Evolutionary conservation across 1,140 invertebrate genomes (phyloP).

Genomic region (Anastrepha obliqua): DNA sequence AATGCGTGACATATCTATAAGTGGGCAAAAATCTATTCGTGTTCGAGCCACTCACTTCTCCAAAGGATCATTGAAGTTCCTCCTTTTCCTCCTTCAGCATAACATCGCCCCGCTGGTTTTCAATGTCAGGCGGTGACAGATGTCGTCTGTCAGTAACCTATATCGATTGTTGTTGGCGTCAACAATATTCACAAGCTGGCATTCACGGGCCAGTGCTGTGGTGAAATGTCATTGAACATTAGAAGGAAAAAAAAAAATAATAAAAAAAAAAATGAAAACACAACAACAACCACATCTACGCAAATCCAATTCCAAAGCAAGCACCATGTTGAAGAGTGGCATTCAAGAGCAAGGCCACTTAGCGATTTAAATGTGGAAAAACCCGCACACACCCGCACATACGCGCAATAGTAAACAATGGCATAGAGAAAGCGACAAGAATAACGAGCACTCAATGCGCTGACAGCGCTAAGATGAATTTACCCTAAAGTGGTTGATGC

Average conservation of each 20-base stretch:
- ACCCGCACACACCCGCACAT: neutral
- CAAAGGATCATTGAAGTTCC: neutral
- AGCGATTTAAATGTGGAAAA: slow-evolving; percentile 14
- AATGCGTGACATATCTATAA: no score
- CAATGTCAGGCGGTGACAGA: neutral
- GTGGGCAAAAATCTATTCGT: no score
- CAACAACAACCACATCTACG: neutral
- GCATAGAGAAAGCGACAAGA: neutral
- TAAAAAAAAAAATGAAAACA: neutral
- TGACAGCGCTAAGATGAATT: slow-evolving; percentile 33
- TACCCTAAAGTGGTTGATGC: slow-evolving; percentile 1
- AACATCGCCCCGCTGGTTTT: neutral
- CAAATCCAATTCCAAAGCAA: neutral
- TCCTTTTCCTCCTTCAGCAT: neutral
- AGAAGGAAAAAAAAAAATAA: neutral
- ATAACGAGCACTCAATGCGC: neutral
- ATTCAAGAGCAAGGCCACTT: slow-evolving; percentile 19
- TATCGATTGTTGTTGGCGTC: slow-evolving; percentile 15
- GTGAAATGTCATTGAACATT: neutral
- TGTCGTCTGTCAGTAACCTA: neutral
- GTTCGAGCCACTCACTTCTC: neutral
- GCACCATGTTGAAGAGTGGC: neutral
- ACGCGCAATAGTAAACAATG: neutral
- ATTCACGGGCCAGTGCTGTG: neutral
- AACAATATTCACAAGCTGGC: slow-evolving; percentile 21